Conservation (phyloP, 1,140 invertebrate genomes). For the Lysiphlebus fabarum region DNA sequence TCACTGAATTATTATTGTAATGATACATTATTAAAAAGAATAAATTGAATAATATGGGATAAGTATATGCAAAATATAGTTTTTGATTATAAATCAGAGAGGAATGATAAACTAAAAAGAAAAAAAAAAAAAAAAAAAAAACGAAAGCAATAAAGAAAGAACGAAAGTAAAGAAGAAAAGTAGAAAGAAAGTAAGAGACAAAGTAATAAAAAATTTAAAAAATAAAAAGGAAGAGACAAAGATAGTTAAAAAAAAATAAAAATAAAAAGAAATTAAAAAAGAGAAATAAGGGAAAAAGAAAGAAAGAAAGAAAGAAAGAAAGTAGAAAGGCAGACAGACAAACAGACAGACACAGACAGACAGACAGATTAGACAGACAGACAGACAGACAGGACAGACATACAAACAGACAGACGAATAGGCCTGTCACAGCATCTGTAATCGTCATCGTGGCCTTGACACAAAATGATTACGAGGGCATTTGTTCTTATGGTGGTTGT, state of each 20-base stretch:
- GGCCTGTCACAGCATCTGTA: neutral
- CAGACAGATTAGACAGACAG: neutral
- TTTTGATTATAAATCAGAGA: neutral
- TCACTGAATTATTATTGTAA: no score
- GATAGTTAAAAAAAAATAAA: no score
- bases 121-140: no score
- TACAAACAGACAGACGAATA: constrained; percentile 5
- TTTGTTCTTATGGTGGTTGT: constrained; percentile 41
- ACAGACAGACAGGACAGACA: neutral
- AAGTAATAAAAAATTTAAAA: no score
- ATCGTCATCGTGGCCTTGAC: constrained; percentile 31
- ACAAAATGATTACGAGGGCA: constrained; percentile 44
- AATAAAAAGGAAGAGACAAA: no score
- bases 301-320: neutral
- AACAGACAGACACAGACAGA: neutral
- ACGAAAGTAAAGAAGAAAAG: no score
- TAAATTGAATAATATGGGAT: no score
- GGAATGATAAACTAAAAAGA: neutral
- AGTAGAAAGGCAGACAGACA: neutral
- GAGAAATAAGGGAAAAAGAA: constrained; percentile 4
- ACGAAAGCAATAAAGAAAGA: no score
- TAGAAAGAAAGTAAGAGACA: no score
- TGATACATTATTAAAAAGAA: no score
- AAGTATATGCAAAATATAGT: no score
- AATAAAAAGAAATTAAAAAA: constrained; percentile 12